Evolutionary conservation across 64 coral and sea anemone genomes (phyloP).

Genomic region (Stichodactyla helianthus): DNA sequence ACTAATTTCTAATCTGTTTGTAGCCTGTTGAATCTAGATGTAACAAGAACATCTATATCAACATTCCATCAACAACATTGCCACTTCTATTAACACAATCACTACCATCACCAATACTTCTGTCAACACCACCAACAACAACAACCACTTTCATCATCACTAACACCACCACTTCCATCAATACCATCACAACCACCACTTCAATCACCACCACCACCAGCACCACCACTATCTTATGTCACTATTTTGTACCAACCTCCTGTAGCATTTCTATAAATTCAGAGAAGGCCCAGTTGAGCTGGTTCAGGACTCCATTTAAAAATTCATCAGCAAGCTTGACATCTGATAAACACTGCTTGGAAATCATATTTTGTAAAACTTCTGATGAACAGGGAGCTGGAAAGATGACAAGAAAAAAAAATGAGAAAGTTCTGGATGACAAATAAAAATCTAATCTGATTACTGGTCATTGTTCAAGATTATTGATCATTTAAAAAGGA

Average conservation of each 20-base stretch:
- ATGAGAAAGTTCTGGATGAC: too few species aligned
- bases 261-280: constrained; percentile 98
- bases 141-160: too few species aligned
- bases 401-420: neutral
- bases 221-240: neutral
- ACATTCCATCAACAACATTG: neutral
- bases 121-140: too few species aligned
- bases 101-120: neutral
- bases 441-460: too few species aligned
- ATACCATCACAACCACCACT: neutral
- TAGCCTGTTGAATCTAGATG: constrained; percentile 64
- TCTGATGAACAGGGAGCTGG: constrained; percentile 73
- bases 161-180: neutral
- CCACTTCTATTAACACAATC: neutral
- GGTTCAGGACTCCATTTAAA: constrained; percentile 89
- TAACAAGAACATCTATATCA: neutral
- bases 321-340: constrained; percentile 76
- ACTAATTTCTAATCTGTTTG: constrained; percentile 60
- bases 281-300: constrained; percentile 98
- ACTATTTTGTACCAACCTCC: constrained; percentile 42
- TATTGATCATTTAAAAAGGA: too few species aligned
- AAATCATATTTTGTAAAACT: constrained; percentile 62
- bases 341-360: constrained; percentile 72
- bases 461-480: too few species aligned
- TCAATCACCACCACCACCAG: neutral